Evolutionary conservation across 2,888 invertebrate species (phyloP).

Genomic region (Perithous albicinctus): DNA sequence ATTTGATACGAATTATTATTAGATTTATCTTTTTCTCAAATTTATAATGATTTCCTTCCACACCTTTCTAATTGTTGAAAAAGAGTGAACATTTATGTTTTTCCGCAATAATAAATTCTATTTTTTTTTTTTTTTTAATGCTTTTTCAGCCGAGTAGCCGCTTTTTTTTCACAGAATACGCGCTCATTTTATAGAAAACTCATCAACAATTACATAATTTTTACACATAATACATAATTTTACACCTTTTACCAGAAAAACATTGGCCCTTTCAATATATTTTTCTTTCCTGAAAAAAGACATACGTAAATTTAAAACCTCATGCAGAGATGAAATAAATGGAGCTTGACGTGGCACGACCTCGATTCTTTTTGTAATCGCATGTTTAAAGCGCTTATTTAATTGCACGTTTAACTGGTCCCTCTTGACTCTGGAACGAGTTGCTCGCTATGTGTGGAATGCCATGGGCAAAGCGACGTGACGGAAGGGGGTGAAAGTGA

Average conservation of each 20-base stretch:
- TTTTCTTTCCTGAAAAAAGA: neutral
- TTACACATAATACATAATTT: too few species aligned
- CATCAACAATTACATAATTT: neutral
- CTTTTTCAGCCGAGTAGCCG: too few species aligned
- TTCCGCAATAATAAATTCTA: too few species aligned
- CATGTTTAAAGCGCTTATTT: conserved; percentile 44
- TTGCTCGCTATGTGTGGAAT: conserved; percentile 33
- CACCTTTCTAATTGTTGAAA: too few species aligned
- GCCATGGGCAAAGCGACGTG: conserved; percentile 7
- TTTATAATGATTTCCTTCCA: too few species aligned
- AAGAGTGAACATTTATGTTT: too few species aligned
- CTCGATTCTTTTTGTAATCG: conserved; percentile 55
- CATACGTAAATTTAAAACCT: neutral
- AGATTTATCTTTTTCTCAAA: too few species aligned
- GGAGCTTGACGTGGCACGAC: conserved; percentile 41
- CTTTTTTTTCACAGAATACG: too few species aligned
- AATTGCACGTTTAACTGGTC: conserved; percentile 44
- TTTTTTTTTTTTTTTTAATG: too few species aligned
- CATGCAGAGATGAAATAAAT: conserved; percentile 9
- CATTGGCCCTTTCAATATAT: neutral
- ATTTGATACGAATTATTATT: too few species aligned
- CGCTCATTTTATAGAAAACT: neutral
- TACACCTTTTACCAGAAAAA: neutral
- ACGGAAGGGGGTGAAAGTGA: conserved; percentile 47
- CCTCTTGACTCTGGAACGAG: conserved; percentile 34